phyloP scores from a whole-genome alignment of 2,113 vertebrate species.

The Mesocricetus auratus region DNA sequence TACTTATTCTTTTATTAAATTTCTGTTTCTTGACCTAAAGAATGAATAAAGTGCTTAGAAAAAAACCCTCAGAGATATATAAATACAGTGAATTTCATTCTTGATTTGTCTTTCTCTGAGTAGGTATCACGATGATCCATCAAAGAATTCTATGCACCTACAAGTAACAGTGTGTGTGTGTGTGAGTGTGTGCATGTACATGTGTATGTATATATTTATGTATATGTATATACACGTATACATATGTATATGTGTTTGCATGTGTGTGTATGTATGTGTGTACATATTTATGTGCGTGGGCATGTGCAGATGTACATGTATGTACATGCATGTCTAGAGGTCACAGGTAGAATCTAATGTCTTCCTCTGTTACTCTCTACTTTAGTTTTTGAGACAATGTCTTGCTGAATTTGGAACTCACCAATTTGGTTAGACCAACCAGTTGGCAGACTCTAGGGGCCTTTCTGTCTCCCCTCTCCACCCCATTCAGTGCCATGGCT shows the following conservation, averaged over 20 bases:
- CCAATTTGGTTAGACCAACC: not conserved
- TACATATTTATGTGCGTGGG: not conserved
- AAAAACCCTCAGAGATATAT: not conserved
- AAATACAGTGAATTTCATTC: not conserved
- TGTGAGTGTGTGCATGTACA: too few species aligned
- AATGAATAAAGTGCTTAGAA: not conserved
- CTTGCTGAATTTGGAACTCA: not conserved
- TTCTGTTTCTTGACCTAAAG: not conserved
- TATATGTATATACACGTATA: not conserved
- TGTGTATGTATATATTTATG: not conserved
- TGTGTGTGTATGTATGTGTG: not conserved
- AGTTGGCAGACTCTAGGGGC: not conserved
- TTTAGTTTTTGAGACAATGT: not conserved
- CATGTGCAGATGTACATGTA: not conserved
- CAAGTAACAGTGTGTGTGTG: not conserved
- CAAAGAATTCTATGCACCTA: not conserved
- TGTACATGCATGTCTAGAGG: not conserved
- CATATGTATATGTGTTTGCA: not conserved
- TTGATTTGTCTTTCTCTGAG: not conserved
- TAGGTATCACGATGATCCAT: not conserved
- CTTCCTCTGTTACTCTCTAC: not conserved
- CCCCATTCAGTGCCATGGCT: not conserved
- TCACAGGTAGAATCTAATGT: not conserved
- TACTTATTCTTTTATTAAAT: not conserved
- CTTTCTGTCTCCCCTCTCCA: not conserved